These are phyloP conservation scores for Cantharis nigra DNA, from an alignment of 2,888 invertebrate genomes.

Conservation along the genomic window DNA sequence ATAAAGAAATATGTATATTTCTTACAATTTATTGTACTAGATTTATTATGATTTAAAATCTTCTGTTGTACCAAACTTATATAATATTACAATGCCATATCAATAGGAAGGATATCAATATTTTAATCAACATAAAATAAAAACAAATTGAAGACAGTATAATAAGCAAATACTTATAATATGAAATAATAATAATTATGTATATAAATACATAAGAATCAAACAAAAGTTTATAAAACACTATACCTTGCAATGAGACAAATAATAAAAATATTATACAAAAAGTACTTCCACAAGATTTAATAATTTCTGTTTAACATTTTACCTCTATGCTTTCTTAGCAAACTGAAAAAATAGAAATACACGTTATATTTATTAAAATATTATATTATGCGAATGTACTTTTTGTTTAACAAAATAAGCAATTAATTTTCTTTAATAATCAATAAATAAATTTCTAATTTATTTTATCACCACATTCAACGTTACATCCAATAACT, in stretches of 20 bases:
- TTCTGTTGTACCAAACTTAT: not conserved
- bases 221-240: not conserved
- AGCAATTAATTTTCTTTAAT: not conserved
- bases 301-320: not conserved
- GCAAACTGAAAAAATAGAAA: not conserved
- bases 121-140: not conserved
- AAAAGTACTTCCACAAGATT: not conserved
- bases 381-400: not conserved
- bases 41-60: not conserved
- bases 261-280: not conserved
- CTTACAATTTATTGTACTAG: not conserved
- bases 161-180: not conserved
- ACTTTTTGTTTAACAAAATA: not conserved
- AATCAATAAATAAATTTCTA: not conserved
- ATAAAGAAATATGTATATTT: not conserved
- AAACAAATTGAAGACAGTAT: not conserved
- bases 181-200: not conserved
- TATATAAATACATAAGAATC: not conserved
- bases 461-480: not conserved
- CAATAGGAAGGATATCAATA: not conserved
- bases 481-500: not conserved
- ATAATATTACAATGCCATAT: not conserved
- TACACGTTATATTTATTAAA: not conserved
- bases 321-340: not conserved
- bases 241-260: not conserved